Conservation (phyloP, 2,113 vertebrate species). For the Paratilapia polleni region DNA sequence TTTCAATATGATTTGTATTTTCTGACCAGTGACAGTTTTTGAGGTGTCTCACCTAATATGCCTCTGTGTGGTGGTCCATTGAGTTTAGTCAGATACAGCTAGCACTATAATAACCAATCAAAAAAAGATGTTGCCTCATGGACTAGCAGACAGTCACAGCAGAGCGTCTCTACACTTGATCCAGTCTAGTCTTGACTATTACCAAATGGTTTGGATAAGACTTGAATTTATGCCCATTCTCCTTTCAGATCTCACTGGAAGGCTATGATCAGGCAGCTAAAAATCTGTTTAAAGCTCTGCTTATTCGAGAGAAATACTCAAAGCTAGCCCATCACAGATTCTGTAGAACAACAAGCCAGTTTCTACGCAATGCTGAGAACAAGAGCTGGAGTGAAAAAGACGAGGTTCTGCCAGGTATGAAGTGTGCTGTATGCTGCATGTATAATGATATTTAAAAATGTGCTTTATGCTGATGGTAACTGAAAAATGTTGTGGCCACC, state of each 20-base stretch:
- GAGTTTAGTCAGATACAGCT: no score
- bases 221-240: not conserved
- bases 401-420: slow-evolving; percentile 88
- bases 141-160: not conserved
- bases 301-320: slow-evolving; percentile 93
- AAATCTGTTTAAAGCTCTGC: slow-evolving; percentile 89
- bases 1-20: no score
- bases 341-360: slow-evolving; percentile 88
- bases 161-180: not conserved
- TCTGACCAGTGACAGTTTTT: no score
- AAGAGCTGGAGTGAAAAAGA: slow-evolving; percentile 84
- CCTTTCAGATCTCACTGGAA: slow-evolving; percentile 90
- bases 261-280: slow-evolving; percentile 94
- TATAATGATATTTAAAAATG: not conserved
- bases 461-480: slow-evolving; percentile 11
- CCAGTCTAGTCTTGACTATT: not conserved
- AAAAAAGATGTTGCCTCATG: not conserved
- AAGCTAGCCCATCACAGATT: slow-evolving; percentile 93
- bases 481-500: slow-evolving; percentile 16
- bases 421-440: not conserved
- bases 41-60: no score
- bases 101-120: not conserved
- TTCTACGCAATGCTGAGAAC: slow-evolving; percentile 82
- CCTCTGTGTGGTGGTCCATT: no score
- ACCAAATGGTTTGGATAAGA: not conserved